A percentile compares a stretch with the other conserved stretches of the same genome.
phyloP scores from a whole-genome alignment of 2,113 vertebrate species.

The Rhipidura dahli region DNA sequence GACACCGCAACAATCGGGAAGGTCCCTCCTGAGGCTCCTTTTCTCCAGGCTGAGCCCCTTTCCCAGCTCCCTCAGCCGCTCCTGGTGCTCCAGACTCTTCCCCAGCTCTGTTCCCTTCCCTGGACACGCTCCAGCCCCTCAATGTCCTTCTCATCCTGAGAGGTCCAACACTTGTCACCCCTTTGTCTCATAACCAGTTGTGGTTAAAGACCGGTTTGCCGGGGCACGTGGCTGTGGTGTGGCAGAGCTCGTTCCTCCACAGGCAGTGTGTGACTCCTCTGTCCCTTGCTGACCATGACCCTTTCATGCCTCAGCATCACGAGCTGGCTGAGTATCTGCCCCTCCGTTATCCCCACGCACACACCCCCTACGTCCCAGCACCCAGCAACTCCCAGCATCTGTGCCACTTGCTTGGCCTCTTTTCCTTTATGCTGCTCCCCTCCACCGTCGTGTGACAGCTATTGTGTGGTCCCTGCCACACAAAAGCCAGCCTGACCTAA shows the following conservation, averaged over 20 bases:
- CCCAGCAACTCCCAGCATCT: constrained; percentile 13
- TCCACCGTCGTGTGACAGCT: constrained; percentile 45
- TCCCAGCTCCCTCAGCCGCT: background rate
- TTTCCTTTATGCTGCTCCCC: constrained; percentile 58
- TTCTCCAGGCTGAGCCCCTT: background rate
- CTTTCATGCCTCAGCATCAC: background rate
- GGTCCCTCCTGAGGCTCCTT: background rate
- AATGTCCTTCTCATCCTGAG: background rate
- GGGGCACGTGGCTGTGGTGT: background rate
- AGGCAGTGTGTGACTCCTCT: background rate
- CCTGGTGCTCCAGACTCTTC: background rate
- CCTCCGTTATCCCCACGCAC: background rate
- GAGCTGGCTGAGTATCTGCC: background rate
- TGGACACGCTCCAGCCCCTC: background rate
- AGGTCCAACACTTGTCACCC: background rate
- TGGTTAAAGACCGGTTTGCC: background rate
- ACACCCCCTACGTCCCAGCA: background rate
- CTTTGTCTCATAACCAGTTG: background rate
- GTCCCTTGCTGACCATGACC: background rate
- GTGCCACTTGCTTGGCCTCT: constrained; percentile 53
- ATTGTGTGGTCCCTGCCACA: constrained; percentile 36
- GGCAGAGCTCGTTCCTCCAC: background rate
- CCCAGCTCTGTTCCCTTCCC: background rate
- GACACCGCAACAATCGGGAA: background rate
- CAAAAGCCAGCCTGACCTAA: constrained; percentile 67